Base-by-base conservation (phyloP, 2,888 invertebrate species). In the Lamellibrachia columna region DNA sequence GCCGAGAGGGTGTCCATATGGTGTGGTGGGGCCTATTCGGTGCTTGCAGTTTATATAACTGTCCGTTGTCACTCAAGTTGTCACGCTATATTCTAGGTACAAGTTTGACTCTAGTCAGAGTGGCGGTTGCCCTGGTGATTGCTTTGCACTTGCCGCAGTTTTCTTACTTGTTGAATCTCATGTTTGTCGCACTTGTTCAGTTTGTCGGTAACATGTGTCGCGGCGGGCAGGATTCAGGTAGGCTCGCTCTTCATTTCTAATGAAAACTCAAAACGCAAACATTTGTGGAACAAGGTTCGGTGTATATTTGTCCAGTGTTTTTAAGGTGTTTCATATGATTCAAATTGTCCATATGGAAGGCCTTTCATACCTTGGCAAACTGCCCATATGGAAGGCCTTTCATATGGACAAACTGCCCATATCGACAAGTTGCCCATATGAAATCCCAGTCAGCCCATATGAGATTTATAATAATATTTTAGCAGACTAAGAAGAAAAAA, bases 41-140 rank as follows among this genome's bases (percentile, higher is more conserved):
- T 75, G 75, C 75, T 22, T 75, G 75, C 75, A 22, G 22, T 75
- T 75, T 75, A 75, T 75, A 75, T 75, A 75, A 75, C 75, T 22
- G 60, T 75, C 75, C 15, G 22, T 75, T 6, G 22, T 22, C 15
- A 75, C 75, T 75, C n/a, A 15, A 75, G 75, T 75, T 75, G 75
- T 75, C 75, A 75, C 75, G 75, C 75, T 75, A 75, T 75, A 22
- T 75, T 75, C 75, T 15, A 75, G 75, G 75, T 75, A 75, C 75
- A 75, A 4, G 75, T 75, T 75, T 75, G 15, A 75, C n/a, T 75
- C 15, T 75, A 75, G 22, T 6, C 15, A 75, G 75, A 75, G 75
- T 15, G 75, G 15, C 6, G 75, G 75, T 22, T 75, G 75, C 75
- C 22, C 75, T 11, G 75, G 22, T 15, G 15, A 75, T 75, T 75